Conservation (phyloP, 2,797 vertebrate genomes). For the Phylloscopus collybita region DNA sequence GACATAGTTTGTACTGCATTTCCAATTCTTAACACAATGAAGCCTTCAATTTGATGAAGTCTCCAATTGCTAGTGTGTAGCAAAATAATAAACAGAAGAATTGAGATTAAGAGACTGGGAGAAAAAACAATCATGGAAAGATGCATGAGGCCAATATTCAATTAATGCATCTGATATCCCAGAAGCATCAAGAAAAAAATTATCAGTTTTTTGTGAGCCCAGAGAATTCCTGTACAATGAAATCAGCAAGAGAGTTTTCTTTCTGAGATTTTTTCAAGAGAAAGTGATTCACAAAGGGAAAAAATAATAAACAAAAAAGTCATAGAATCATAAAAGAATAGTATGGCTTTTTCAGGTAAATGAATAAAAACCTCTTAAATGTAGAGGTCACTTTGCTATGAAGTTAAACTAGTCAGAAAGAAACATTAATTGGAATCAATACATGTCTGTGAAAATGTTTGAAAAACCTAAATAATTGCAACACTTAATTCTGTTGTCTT, state of each 20-base stretch:
- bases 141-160: not conserved
- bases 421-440: slow-evolving; percentile 42
- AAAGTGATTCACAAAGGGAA: not conserved
- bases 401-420: not conserved
- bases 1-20: not conserved
- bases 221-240: not conserved
- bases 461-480: slow-evolving; percentile 59
- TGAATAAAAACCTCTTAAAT: not conserved
- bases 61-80: not conserved
- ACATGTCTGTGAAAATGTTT: slow-evolving; percentile 1
- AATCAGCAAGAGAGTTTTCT: not conserved
- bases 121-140: not conserved
- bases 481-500: slow-evolving; percentile 60
- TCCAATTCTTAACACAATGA: not conserved
- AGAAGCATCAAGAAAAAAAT: not conserved
- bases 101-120: not conserved
- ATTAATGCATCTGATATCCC: not conserved
- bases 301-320: not conserved
- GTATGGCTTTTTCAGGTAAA: not conserved
- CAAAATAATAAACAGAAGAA: not conserved
- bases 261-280: not conserved
- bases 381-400: not conserved
- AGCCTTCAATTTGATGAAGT: not conserved
- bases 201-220: not conserved
- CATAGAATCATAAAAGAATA: not conserved